Evolutionary conservation across 2,113 vertebrate genomes (phyloP).

Genomic region (Phylloscopus trochiloides): DNA sequence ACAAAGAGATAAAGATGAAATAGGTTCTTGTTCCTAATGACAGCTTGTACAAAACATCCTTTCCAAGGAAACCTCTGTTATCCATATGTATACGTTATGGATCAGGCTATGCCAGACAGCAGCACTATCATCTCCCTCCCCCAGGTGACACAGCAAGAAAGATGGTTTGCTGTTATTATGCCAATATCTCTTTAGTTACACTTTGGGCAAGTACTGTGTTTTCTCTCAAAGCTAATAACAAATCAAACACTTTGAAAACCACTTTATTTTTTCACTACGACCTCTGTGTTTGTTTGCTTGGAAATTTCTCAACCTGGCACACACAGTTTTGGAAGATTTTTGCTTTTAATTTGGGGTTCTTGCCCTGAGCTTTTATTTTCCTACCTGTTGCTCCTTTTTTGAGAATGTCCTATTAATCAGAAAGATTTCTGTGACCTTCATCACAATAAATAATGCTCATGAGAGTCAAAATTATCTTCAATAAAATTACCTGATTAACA

Average conservation of each 20-base stretch:
- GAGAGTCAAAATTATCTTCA: background rate
- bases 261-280: background rate
- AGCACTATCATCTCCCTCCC: background rate
- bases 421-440: background rate
- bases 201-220: background rate
- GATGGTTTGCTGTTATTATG: background rate
- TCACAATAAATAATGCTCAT: background rate
- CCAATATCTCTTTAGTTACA: background rate
- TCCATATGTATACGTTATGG: background rate
- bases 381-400: background rate
- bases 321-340: background rate
- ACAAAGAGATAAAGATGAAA: constrained; percentile 45
- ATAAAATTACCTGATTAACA: background rate
- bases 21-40: constrained; percentile 11
- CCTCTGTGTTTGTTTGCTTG: background rate
- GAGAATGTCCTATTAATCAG: background rate
- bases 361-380: background rate
- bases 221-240: background rate
- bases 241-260: background rate
- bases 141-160: background rate
- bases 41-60: background rate
- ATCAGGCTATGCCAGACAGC: background rate
- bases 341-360: background rate
- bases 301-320: background rate
- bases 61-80: background rate